Conservation (phyloP, 2,797 vertebrate genomes). For the Poeciliopsis paucimaculata region DNA sequence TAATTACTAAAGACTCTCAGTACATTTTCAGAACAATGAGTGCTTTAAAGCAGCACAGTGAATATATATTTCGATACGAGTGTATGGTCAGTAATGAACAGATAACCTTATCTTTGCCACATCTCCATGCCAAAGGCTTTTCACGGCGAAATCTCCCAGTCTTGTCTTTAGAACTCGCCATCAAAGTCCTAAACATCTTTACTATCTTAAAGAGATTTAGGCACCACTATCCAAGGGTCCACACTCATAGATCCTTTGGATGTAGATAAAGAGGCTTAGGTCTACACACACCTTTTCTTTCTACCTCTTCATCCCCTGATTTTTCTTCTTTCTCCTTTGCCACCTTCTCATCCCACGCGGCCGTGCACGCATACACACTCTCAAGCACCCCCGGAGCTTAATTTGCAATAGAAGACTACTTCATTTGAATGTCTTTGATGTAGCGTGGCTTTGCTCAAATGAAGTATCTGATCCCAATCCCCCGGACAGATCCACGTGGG, state of each 20-base stretch:
- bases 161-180: constrained; percentile 28
- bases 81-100: neutral
- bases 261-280: constrained; percentile 65
- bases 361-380: constrained; percentile 25
- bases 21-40: neutral
- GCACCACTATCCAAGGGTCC: constrained; percentile 21
- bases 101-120: constrained; percentile 4
- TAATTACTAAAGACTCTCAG: constrained; percentile 28
- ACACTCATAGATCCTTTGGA: constrained; percentile 55
- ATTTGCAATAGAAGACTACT: constrained; percentile 77
- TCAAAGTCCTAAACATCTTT: constrained; percentile 39
- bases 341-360: constrained; percentile 30
- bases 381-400: constrained; percentile 70
- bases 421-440: constrained; percentile 81
- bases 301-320: constrained; percentile 55
- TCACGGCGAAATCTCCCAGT: constrained; percentile 24
- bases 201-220: constrained; percentile 35
- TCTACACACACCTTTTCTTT: constrained; percentile 62
- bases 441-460: constrained; percentile 75
- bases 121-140: constrained; percentile 12
- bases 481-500: constrained; percentile 70
- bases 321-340: constrained; percentile 29
- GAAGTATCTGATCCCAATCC: constrained; percentile 78
- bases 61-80: neutral
- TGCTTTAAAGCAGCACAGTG: neutral